phyloP scores from a whole-genome alignment of 2,888 invertebrate genomes.

The Aelia acuminata region DNA sequence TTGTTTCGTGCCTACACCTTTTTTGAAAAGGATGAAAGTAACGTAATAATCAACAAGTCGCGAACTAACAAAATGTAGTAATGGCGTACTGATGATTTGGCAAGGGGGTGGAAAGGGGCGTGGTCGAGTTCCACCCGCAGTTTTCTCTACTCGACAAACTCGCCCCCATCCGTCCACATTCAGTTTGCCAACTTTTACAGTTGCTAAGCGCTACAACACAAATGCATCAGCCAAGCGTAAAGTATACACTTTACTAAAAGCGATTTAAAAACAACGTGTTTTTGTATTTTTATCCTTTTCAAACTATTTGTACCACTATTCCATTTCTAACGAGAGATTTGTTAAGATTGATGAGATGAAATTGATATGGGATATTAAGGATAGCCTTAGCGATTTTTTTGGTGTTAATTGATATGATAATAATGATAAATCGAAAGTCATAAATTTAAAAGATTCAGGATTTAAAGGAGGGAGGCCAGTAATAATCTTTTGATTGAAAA shows the following conservation, averaged over 20 bases:
- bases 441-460: no score
- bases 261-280: neutral
- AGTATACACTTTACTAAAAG: neutral
- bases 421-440: no score
- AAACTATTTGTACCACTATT: no score
- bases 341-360: no score
- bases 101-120: neutral
- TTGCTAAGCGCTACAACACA: neutral
- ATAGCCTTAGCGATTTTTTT: no score
- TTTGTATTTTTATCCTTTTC: neutral
- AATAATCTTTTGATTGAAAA: no score
- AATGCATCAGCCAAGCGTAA: slow-evolving; percentile 21
- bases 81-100: neutral
- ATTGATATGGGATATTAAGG: no score
- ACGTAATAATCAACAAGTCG: neutral
- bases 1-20: no score
- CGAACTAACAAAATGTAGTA: neutral
- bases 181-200: neutral
- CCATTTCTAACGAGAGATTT: no score
- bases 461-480: no score
- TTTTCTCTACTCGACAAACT: neutral
- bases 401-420: no score
- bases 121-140: neutral
- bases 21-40: neutral
- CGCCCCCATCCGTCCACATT: neutral